phyloP scores from a whole-genome alignment of 2,888 invertebrate genomes.

The Pogonocherus hispidulus region DNA sequence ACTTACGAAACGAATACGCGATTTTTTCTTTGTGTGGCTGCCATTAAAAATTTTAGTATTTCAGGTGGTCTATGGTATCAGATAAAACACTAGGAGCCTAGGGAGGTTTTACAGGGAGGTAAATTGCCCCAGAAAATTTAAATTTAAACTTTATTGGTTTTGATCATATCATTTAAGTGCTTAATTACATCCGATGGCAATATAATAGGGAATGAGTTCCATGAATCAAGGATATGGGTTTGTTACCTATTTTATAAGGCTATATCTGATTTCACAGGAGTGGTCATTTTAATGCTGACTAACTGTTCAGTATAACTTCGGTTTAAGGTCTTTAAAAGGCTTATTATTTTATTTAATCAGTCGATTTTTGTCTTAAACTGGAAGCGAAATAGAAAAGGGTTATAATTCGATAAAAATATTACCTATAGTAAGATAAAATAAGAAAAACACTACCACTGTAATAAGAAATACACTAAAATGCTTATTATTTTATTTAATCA shows the following conservation, averaged over 20 bases:
- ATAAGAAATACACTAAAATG: too few species aligned
- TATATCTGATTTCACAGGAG: constrained; percentile 42
- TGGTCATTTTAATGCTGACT: not conserved
- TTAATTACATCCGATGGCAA: constrained; percentile 62
- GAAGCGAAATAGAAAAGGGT: too few species aligned
- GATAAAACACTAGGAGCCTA: constrained; percentile 44
- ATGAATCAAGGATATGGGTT: constrained; percentile 44
- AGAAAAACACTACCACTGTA: too few species aligned
- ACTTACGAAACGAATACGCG: constrained; percentile 3
- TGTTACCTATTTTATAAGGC: constrained; percentile 43
- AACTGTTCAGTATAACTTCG: too few species aligned
- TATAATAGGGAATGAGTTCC: constrained; percentile 52
- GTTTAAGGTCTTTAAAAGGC: too few species aligned
- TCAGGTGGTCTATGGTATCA: constrained; percentile 50
- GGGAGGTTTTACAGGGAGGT: constrained; percentile 53
- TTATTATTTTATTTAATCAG: too few species aligned
- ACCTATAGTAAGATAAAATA: too few species aligned
- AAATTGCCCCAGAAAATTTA: constrained; percentile 61
- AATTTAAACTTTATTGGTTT: constrained; percentile 60
- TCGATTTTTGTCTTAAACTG: too few species aligned
- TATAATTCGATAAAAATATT: too few species aligned
- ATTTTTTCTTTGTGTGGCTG: too few species aligned
- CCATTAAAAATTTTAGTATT: too few species aligned
- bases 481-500: too few species aligned
- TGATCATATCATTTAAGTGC: constrained; percentile 64